Percentiles rank a stretch among this genome's conserved stretches.
Conservation (phyloP, 2,888 invertebrate species). For the Phengaris arion region DNA sequence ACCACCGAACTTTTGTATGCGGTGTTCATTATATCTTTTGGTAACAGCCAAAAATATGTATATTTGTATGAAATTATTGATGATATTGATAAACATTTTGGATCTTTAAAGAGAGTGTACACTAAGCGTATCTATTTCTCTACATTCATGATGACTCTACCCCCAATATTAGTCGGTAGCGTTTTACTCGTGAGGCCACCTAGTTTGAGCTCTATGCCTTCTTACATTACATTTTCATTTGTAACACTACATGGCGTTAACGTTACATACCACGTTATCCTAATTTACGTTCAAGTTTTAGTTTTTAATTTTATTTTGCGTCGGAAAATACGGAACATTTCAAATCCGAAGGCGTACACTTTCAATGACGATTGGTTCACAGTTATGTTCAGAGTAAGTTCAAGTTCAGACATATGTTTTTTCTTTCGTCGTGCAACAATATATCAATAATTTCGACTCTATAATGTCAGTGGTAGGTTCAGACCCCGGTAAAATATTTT, state of each 20-base stretch:
- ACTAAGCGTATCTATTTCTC: slow-evolving; percentile 44
- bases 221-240: slow-evolving; percentile 46
- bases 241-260: slow-evolving; percentile 52
- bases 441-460: no score
- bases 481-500: no score
- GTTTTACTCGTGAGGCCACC: slow-evolving; percentile 45
- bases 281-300: slow-evolving; percentile 48
- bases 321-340: slow-evolving; percentile 41
- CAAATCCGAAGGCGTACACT: slow-evolving; percentile 39
- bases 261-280: slow-evolving; percentile 46
- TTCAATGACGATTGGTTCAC: slow-evolving; percentile 41
- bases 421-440: no score
- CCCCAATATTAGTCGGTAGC: slow-evolving; percentile 40
- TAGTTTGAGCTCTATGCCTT: slow-evolving; percentile 31
- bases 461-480: no score
- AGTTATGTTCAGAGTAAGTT: slow-evolving; percentile 46
- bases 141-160: slow-evolving; percentile 42
- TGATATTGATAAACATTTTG: slow-evolving; percentile 49
- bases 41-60: slow-evolving; percentile 46
- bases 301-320: slow-evolving; percentile 48
- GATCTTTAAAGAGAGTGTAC: slow-evolving; percentile 42
- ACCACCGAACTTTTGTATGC: slow-evolving; percentile 48
- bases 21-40: slow-evolving; percentile 45
- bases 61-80: slow-evolving; percentile 50
- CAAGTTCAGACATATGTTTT: no score